Evolutionary conservation across 2,888 invertebrate species (phyloP).

Genomic region (Ophraella communa): DNA sequence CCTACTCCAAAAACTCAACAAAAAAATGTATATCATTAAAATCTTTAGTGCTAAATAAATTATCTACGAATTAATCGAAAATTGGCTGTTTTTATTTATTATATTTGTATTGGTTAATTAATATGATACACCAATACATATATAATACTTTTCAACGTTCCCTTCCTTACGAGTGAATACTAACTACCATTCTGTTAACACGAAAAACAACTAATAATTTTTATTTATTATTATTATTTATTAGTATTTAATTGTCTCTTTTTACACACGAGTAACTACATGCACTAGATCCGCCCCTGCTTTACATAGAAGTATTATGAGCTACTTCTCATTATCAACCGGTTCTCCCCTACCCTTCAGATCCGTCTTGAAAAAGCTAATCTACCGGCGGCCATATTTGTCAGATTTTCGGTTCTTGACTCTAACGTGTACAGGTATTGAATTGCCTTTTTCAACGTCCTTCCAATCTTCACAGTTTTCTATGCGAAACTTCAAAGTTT

Average conservation of each 20-base stretch:
- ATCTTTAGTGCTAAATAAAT: too few species aligned
- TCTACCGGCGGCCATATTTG: slow-evolving; percentile 17
- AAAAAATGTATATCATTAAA: too few species aligned
- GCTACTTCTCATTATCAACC: slow-evolving; percentile 48
- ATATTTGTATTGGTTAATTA: too few species aligned
- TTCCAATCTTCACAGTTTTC: not conserved
- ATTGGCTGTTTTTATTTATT: too few species aligned
- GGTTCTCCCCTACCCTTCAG: slow-evolving; percentile 42
- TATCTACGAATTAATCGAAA: too few species aligned
- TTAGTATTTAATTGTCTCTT: not conserved
- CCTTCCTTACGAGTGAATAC: too few species aligned
- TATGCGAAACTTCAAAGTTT: not conserved
- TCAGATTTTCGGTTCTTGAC: slow-evolving; percentile 14
- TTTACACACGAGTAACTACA: not conserved
- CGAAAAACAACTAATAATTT: too few species aligned
- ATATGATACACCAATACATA: too few species aligned
- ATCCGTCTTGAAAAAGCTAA: slow-evolving; percentile 14
- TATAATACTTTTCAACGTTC: too few species aligned
- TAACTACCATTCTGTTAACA: too few species aligned
- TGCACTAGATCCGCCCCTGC: not conserved
- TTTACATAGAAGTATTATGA: not conserved
- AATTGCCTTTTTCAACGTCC: slow-evolving; percentile 5
- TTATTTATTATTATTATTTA: too few species aligned
- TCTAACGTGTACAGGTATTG: slow-evolving; percentile 6
- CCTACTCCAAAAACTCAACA: too few species aligned